Base-by-base conservation (phyloP, 2,113 vertebrate genomes). In the Apaloderma vittatum region DNA sequence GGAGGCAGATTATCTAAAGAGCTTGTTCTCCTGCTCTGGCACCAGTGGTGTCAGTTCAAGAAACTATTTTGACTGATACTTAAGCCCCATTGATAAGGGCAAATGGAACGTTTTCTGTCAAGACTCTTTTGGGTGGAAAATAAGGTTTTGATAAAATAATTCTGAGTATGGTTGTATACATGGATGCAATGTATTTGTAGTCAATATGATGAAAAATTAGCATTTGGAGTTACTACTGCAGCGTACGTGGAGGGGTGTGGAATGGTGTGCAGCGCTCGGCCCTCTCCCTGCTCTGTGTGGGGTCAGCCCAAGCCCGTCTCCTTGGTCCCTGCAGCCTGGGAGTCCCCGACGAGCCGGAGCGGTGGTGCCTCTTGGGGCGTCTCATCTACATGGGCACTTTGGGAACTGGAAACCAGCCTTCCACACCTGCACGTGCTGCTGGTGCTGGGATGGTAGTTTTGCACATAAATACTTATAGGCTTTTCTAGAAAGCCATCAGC, bases 321-420 rank as follows among this genome's bases (percentile, higher is more conserved):
- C 27, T 54, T 30, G 12, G 37, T 22, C 55, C 1, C 0, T 27
- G 36, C 15, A 55, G 29, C 24, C 22, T 51, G 61, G 30, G 52
- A 20, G 14, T 63, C 37, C 52, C 5, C 0, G 0, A 1, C 24
- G 20, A n/a, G 9, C 24, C 1, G 2, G 58, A 29, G 4, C 0
- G 2, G 34, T 18, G 21, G 11, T 63, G 26, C 29, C 22, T 81
- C 5, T 24, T 63, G 54, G 54, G 22, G 9, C 51, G 11, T 26
- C 18, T 48, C 3, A 29, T 62, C 66, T 73, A 5, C 12, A 7
- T 7, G 40, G 30, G 46, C 9, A 12, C 65, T 86, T 45, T 18
- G 65, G 68, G 49, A 86, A 40, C 24, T 23, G 12, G 70, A 45
- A 49, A 46, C 8, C 61, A 40, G 27, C 61, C 23, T 62, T 73